Percentiles rank a stretch among this genome's conserved stretches.
Conservation (phyloP, 2,888 invertebrate species). For the Ochropacha duplaris region DNA sequence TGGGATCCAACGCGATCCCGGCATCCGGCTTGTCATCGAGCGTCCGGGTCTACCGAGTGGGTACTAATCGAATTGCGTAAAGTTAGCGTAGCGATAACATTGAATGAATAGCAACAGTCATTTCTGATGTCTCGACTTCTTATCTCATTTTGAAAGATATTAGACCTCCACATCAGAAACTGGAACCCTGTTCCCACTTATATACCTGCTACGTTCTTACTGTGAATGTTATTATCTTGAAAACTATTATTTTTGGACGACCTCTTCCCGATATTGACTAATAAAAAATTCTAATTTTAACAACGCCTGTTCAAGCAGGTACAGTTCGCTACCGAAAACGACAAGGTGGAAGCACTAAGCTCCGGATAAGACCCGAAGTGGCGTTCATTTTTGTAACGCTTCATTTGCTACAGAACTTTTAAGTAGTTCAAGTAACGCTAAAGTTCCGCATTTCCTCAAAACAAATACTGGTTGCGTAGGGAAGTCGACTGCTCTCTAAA, state of each 20-base stretch:
- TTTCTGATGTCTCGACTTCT: not conserved
- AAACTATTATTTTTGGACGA: no score
- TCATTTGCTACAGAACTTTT: constrained; percentile 72
- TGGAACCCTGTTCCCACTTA: no score
- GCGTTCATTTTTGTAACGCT: constrained; percentile 70
- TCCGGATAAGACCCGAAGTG: constrained; percentile 40
- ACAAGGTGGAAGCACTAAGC: constrained; percentile 28
- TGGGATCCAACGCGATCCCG: constrained; percentile 48
- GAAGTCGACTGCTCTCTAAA: constrained; percentile 30
- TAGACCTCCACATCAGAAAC: no score
- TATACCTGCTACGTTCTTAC: no score
- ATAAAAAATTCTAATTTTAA: not conserved
- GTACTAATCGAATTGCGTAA: constrained; percentile 32
- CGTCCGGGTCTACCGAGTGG: constrained; percentile 16
- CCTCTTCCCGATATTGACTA: no score
- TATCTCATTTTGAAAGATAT: no score
- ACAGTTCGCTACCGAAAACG: constrained; percentile 29
- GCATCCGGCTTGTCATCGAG: constrained; percentile 39
- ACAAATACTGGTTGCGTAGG: constrained; percentile 52
- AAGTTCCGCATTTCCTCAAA: constrained; percentile 55
- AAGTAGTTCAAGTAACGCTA: constrained; percentile 63
- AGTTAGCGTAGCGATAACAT: constrained; percentile 42
- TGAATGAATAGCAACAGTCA: not conserved
- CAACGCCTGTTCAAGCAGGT: not conserved
- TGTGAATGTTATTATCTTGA: not conserved